These are phyloP conservation scores for Palloptera scutellata DNA, from an alignment of 2,888 invertebrate genomes.

Conservation along the genomic window DNA sequence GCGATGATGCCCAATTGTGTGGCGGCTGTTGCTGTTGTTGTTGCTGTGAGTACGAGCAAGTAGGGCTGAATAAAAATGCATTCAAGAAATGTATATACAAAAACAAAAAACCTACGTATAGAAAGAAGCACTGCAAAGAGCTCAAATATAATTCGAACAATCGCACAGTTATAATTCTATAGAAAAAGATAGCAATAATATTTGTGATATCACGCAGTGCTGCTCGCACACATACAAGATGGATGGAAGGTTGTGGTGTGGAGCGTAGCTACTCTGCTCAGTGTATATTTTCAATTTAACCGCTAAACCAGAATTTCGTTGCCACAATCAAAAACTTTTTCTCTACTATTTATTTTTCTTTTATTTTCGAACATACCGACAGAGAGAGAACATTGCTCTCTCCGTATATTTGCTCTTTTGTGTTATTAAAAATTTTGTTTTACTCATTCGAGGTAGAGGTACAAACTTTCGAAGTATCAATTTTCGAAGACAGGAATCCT, in stretches of 20 bases:
- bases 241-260: too few species aligned
- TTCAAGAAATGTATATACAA: slow-evolving; percentile 15
- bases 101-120: slow-evolving; percentile 8
- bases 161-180: neutral
- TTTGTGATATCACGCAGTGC: too few species aligned
- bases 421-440: too few species aligned
- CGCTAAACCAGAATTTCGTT: too few species aligned
- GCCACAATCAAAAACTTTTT: too few species aligned
- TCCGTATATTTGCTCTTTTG: too few species aligned
- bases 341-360: too few species aligned
- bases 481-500: neutral
- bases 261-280: too few species aligned
- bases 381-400: neutral
- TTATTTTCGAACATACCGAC: neutral
- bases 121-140: slow-evolving; percentile 7
- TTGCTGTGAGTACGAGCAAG: slow-evolving; percentile 8
- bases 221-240: too few species aligned
- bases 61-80: slow-evolving; percentile 34
- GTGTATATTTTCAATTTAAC: too few species aligned
- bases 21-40: too few species aligned
- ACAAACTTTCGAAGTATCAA: slow-evolving; percentile 3
- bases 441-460: slow-evolving; percentile 1
- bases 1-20: too few species aligned
- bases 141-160: neutral
- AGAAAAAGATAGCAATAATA: neutral